Evolutionary conservation across 2,113 vertebrate genomes (phyloP).

Genomic region (Agelaius phoeniceus): DNA sequence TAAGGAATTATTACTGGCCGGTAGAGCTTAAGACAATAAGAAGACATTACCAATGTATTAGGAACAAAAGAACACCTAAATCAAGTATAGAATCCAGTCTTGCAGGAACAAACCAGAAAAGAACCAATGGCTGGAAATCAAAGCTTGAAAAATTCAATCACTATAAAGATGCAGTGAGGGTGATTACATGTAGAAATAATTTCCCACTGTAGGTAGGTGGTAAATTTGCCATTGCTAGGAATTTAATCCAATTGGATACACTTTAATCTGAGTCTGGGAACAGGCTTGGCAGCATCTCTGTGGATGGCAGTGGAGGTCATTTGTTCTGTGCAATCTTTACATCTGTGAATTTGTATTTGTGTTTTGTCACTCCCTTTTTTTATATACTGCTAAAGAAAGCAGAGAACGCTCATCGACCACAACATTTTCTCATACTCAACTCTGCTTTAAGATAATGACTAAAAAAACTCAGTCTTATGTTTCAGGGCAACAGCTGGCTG

Average conservation of each 20-base stretch:
- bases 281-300: not conserved
- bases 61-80: constrained; percentile 35
- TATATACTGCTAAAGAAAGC: not conserved
- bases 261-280: constrained; percentile 29
- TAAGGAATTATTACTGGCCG: constrained; percentile 18
- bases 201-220: constrained; percentile 45
- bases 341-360: constrained; percentile 9
- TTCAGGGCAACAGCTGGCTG: constrained; percentile 18
- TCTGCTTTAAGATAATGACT: not conserved
- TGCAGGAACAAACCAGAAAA: not conserved
- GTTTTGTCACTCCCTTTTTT: constrained; percentile 2
- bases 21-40: constrained; percentile 7
- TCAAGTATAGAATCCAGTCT: constrained; percentile 19
- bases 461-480: not conserved
- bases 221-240: constrained; percentile 35
- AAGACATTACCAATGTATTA: not conserved
- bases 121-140: constrained; percentile 23
- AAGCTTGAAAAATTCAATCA: constrained; percentile 42
- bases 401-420: not conserved
- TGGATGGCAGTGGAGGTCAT: not conserved
- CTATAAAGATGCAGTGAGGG: not conserved
- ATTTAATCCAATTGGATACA: constrained; percentile 49
- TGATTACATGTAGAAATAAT: constrained; percentile 24
- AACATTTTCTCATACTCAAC: not conserved
- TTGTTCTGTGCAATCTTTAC: not conserved